phyloP scores from a whole-genome alignment of 2,113 vertebrate genomes.

The Paedocypris sp. region DNA sequence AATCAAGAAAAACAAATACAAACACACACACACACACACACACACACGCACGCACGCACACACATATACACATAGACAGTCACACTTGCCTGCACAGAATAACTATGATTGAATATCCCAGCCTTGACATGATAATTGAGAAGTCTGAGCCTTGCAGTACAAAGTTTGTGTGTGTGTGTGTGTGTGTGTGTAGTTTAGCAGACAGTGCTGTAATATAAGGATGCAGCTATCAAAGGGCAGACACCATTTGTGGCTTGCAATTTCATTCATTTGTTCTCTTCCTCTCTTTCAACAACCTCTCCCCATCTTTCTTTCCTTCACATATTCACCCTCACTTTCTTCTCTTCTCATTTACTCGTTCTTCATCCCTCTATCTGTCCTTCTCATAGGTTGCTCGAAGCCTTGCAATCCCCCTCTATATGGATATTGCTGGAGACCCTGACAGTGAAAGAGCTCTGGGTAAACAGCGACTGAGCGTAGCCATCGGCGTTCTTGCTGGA shows the following conservation, averaged over 20 bases:
- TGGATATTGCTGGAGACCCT: constrained; percentile 90
- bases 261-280: constrained; percentile 10
- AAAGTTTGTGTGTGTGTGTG: not conserved
- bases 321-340: no score
- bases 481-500: constrained; percentile 83
- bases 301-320: constrained; percentile 15
- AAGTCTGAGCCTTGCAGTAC: constrained; percentile 18
- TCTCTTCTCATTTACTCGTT: no score
- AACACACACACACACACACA: not conserved
- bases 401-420: constrained; percentile 75
- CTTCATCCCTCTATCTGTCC: constrained; percentile 33
- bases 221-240: constrained; percentile 8
- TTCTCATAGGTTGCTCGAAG: constrained; percentile 78
- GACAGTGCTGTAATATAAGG: constrained; percentile 9
- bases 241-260: not conserved
- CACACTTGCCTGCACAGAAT: constrained; percentile 14
- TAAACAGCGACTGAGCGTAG: constrained; percentile 84
- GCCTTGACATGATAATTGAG: constrained; percentile 29
- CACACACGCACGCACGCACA: constrained; percentile 6
- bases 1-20: not conserved
- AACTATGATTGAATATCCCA: constrained; percentile 23
- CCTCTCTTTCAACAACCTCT: not conserved
- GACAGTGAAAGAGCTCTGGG: constrained; percentile 76
- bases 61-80: not conserved
- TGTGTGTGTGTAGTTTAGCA: constrained; percentile 1